phyloP scores from a whole-genome alignment of 2,113 vertebrate genomes.

The Sinocyclocheilus grahami region DNA sequence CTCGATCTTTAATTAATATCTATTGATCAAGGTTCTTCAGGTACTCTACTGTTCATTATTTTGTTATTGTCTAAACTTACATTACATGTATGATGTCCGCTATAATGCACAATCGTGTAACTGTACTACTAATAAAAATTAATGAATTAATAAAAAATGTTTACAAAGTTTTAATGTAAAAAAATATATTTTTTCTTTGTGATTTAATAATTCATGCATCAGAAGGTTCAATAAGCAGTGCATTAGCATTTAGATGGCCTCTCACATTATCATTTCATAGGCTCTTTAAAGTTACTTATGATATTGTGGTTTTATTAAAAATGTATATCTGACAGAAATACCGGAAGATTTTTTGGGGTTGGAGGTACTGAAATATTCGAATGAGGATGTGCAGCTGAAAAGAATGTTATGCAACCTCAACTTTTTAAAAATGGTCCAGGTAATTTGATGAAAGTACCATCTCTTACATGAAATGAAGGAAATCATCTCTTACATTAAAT shows the following conservation, averaged over 20 bases:
- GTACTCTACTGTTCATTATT: not conserved
- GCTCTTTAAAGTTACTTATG: not conserved
- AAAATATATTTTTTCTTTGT: not conserved
- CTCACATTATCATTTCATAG: not conserved
- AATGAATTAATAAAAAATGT: not conserved
- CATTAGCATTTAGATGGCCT: conserved; percentile 31
- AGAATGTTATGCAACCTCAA: not conserved
- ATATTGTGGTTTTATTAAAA: not conserved
- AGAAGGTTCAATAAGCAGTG: not conserved
- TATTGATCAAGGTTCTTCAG: not conserved
- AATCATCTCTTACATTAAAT: not conserved
- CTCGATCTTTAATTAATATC: not conserved
- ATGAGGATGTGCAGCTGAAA: not conserved
- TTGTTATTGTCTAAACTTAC: no score
- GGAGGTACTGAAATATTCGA: not conserved
- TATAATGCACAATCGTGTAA: not conserved
- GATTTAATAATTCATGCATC: conserved; percentile 20
- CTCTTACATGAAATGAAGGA: not conserved
- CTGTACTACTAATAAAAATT: not conserved
- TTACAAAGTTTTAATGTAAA: not conserved
- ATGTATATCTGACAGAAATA: not conserved
- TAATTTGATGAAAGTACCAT: not conserved
- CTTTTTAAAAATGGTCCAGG: not conserved
- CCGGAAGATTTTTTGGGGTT: not conserved
- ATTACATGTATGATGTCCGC: not conserved